Base-by-base conservation (phyloP, 2,113 vertebrate genomes). In the Oryzias woworae region DNA sequence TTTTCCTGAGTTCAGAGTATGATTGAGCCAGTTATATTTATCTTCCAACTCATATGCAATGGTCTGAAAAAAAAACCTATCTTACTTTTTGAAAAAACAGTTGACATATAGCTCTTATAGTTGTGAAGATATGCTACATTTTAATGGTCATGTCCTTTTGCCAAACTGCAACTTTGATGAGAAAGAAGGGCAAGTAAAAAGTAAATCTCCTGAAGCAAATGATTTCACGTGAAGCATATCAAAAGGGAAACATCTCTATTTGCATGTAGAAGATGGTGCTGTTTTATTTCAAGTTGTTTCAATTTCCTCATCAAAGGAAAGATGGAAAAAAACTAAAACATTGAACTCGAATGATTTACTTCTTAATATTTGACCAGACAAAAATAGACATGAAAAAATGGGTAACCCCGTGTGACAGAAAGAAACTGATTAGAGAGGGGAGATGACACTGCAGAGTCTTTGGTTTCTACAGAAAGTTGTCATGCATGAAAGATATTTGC, bases 241-340 rank as follows among this genome's bases (percentile, higher is more conserved):
- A 61, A 70, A 64, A 47, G 58, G 45, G 50, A 68, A 36, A 12
- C 36, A 36, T 12, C 10, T 36, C 8, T 12, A 36, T 36, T 36
- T 36, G 36, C 36, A 36, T 36, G 31, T 36, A 36, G 36, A 36
- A 36, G 36, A 12, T 10, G 2, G 10, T 36, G 7, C 45, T 2
- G 26, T 36, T 7, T 26, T 16, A 48, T 54, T 86, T 77, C 83
- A 70, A 69, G 81, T 78, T 45, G 46, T 14, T 31, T 72, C 60
- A 70, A 69, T 24, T 47, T n/a, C 24, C 6, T 4, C 1, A 4
- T 42, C 10, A 70, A 56, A 62, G 69, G 0, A 60, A 26, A 51
- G 36, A 26, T 36, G 36, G 36, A 10, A 36, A 48, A 54, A 68
- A 18, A 0, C 7, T 52, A 49, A 22, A 46, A 59, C 10, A 15